phyloP scores from a whole-genome alignment of 2,113 vertebrate genomes.

The Sigmodon hispidus region DNA sequence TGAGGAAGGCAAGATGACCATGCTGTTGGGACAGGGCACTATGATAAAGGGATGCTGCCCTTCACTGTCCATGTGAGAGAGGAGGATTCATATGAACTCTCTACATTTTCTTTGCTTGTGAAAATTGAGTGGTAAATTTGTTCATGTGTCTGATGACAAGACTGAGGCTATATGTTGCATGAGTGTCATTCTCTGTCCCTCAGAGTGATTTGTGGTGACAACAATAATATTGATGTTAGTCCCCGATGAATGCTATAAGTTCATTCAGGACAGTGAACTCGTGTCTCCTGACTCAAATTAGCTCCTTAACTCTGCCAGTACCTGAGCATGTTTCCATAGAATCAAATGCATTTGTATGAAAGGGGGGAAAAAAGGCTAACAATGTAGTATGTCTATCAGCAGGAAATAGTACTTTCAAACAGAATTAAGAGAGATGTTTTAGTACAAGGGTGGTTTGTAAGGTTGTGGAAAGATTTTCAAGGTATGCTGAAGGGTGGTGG shows the following conservation, averaged over 20 bases:
- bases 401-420: constrained; percentile 5
- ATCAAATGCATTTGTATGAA: constrained; percentile 19
- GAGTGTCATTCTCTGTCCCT: background rate
- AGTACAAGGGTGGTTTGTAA: background rate
- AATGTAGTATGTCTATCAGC: background rate
- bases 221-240: background rate
- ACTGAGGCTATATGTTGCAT: background rate
- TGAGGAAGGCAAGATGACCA: background rate
- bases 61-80: background rate
- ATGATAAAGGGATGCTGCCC: background rate
- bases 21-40: background rate
- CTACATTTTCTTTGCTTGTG: background rate
- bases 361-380: background rate
- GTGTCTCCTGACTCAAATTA: background rate
- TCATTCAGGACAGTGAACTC: background rate
- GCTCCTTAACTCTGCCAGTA: background rate
- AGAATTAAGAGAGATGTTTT: background rate
- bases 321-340: background rate
- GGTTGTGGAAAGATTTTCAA: background rate
- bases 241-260: background rate
- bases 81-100: background rate
- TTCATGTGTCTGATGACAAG: background rate
- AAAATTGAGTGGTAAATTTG: background rate
- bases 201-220: background rate
- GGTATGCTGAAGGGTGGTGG: background rate